Percentiles rank a stretch among this genome's conserved stretches.
Conservation (phyloP, 2,888 invertebrate genomes). For the Acanthopleura granulata region DNA sequence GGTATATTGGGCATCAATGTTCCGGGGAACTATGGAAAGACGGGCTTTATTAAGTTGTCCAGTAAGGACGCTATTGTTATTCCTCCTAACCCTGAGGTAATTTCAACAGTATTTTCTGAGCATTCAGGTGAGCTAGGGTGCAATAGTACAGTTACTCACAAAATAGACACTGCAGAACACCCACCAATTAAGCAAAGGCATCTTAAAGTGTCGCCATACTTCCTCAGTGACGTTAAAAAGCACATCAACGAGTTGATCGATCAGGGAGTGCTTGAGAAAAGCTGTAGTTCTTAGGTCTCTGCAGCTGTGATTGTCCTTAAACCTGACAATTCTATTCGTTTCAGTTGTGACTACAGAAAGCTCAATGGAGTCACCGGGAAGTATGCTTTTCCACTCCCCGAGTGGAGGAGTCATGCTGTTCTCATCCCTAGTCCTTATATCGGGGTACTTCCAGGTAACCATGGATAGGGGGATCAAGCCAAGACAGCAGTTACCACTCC, state of each 20-base stretch:
- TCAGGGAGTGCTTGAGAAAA: conserved; percentile 23
- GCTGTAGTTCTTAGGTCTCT: conserved; percentile 21
- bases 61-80: no score
- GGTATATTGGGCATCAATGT: no score
- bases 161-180: not conserved
- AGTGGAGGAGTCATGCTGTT: conserved; percentile 35
- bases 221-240: not conserved
- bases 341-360: conserved; percentile 29
- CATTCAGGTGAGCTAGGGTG: not conserved
- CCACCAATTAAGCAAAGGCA: not conserved
- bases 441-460: conserved; percentile 44
- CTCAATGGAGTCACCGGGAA: conserved; percentile 26
- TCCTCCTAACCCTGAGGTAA: no score
- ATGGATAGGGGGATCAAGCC: conserved; percentile 27
- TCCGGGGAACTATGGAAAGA: no score
- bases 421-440: conserved; percentile 33
- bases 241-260: conserved; percentile 22
- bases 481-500: conserved; percentile 40
- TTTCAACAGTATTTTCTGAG: not conserved
- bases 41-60: no score
- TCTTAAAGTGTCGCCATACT: not conserved
- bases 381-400: conserved; percentile 26
- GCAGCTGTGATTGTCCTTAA: conserved; percentile 29
- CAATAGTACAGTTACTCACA: not conserved
- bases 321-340: conserved; percentile 24